Evolutionary conservation across 2,797 vertebrate species (phyloP).

Genomic region (Sebastes kiyomatsui): DNA sequence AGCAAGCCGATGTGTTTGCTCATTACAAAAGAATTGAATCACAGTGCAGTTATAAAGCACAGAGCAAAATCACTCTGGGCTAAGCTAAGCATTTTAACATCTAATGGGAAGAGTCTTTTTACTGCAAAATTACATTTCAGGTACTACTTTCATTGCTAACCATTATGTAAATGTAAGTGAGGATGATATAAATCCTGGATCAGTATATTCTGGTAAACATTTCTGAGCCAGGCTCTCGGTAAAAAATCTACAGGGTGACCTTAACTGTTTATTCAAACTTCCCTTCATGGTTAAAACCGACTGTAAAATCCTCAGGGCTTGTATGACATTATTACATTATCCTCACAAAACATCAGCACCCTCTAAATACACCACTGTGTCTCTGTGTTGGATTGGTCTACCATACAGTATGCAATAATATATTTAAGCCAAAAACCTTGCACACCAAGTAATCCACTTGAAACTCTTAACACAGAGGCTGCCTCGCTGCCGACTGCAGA

Average conservation of each 20-base stretch:
- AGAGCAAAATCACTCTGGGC: conserved; percentile 17
- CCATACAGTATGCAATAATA: conserved; percentile 1
- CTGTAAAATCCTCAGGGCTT: neutral
- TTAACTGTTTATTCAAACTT: conserved; percentile 24
- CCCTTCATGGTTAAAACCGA: neutral
- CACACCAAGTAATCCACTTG: conserved; percentile 48
- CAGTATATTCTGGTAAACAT: neutral
- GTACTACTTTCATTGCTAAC: neutral
- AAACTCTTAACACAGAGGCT: conserved; percentile 30
- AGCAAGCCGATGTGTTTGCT: conserved; percentile 35
- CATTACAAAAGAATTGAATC: conserved; percentile 44
- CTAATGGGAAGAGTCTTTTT: conserved; percentile 8
- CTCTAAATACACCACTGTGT: neutral
- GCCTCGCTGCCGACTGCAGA: conserved; percentile 27
- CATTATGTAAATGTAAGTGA: conserved; percentile 13
- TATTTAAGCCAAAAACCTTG: conserved; percentile 10
- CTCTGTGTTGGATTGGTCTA: neutral
- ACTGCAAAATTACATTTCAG: conserved; percentile 18
- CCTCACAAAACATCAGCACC: neutral
- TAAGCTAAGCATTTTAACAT: conserved; percentile 26
- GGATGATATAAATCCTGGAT: neutral
- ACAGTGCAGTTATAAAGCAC: conserved; percentile 15
- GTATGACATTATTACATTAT: neutral
- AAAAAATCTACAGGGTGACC: conserved; percentile 2
- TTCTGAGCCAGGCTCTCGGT: neutral